phyloP scores from a whole-genome alignment of 2,888 invertebrate genomes.

The Eristalis tenax region DNA sequence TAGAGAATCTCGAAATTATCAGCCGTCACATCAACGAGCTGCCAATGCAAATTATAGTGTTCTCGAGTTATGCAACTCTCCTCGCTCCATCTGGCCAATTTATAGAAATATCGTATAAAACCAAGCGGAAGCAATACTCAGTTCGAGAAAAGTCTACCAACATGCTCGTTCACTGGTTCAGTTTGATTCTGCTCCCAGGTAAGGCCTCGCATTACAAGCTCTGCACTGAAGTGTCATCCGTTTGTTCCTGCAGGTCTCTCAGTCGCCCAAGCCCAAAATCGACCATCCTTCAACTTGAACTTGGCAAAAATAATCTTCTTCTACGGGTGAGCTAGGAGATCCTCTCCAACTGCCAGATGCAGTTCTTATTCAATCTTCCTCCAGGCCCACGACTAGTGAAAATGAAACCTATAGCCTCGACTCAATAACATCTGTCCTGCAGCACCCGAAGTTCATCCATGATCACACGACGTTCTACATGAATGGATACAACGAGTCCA shows the following conservation, averaged over 20 bases:
- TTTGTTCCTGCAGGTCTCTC: background rate
- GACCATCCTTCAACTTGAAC: background rate
- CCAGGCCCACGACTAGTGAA: background rate
- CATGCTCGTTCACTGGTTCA: slow-evolving; percentile 3
- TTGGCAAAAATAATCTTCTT: slow-evolving; percentile 40
- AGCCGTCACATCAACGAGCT: no score
- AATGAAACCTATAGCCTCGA: background rate
- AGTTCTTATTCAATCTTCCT: background rate
- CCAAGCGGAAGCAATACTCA: no score
- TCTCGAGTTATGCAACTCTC: no score
- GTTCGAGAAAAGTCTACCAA: background rate
- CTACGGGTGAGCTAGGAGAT: slow-evolving; percentile 29
- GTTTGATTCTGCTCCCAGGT: background rate
- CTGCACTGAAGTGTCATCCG: background rate
- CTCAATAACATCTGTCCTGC: background rate
- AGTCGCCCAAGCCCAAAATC: background rate
- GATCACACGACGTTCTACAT: background rate
- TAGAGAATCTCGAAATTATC: no score
- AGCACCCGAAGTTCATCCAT: slow-evolving; percentile 13
- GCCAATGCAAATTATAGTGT: no score
- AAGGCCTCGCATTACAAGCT: background rate
- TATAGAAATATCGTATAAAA: no score
- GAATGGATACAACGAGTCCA: background rate
- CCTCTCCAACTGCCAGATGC: background rate
- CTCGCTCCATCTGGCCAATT: no score